These are phyloP conservation scores for Leptopilina myrica DNA, from an alignment of 2,888 invertebrate species.

Conservation along the genomic window DNA sequence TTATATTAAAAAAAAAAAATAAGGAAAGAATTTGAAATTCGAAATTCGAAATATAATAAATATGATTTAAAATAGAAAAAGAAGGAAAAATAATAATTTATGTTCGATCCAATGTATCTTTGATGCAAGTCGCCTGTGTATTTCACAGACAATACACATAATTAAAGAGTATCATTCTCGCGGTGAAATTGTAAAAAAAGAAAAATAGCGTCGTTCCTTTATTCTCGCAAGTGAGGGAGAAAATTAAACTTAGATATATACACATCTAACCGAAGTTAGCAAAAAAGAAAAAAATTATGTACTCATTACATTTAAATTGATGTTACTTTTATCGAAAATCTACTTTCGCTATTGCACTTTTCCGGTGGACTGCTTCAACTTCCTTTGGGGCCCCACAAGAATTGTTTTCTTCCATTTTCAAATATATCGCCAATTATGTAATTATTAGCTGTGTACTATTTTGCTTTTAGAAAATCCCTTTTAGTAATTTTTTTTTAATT, in stretches of 20 bases:
- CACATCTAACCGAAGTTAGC: neutral
- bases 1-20: too few species aligned
- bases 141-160: neutral
- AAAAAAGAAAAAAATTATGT: constrained; percentile 4
- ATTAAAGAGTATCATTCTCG: neutral
- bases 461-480: too few species aligned
- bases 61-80: too few species aligned
- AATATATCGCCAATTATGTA: too few species aligned
- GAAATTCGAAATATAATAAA: too few species aligned
- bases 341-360: constrained; percentile 25
- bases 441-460: too few species aligned
- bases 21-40: too few species aligned
- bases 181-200: constrained; percentile 12
- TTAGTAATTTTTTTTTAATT: too few species aligned
- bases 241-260: constrained; percentile 9
- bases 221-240: neutral
- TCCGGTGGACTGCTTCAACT: constrained; percentile 10
- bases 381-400: neutral
- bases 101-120: neutral
- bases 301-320: constrained; percentile 28
- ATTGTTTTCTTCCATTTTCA: too few species aligned
- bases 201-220: too few species aligned
- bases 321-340: constrained; percentile 28
- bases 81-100: too few species aligned
- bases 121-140: constrained; percentile 7